phyloP scores from a whole-genome alignment of 2,113 vertebrate species.

The Leuciscus idus region DNA sequence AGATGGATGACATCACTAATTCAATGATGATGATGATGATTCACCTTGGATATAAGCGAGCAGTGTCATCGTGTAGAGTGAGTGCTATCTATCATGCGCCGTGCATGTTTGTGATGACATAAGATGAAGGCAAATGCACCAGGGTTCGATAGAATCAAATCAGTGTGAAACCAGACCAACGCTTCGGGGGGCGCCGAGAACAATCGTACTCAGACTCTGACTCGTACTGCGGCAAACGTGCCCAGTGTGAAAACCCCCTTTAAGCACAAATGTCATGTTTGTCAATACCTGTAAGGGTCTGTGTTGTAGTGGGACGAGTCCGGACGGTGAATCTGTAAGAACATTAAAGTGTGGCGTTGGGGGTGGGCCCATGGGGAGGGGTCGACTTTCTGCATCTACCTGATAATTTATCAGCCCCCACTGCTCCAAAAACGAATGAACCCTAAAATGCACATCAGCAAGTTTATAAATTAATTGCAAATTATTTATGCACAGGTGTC shows the following conservation, averaged over 20 bases:
- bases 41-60: too few species aligned
- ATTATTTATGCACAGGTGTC: neutral
- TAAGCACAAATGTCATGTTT: neutral
- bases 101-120: too few species aligned
- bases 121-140: too few species aligned
- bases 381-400: constrained; percentile 94
- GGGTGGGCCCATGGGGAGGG: constrained; percentile 95
- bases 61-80: too few species aligned
- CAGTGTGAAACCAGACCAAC: too few species aligned
- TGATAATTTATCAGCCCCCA: constrained; percentile 99
- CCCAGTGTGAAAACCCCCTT: neutral
- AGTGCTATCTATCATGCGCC: too few species aligned
- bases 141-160: too few species aligned
- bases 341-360: constrained; percentile 97
- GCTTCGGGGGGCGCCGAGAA: too few species aligned
- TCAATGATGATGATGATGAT: too few species aligned
- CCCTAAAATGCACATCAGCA: constrained; percentile 71
- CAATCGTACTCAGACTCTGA: too few species aligned
- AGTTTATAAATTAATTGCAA: neutral
- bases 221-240: too few species aligned
- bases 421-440: constrained; percentile 95
- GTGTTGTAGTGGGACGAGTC: constrained; percentile 90
- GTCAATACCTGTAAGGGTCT: constrained; percentile 86
- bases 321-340: constrained; percentile 86
- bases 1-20: too few species aligned